Conservation (phyloP, 2,797 vertebrate species). For the Ptychadena robeensis region DNA sequence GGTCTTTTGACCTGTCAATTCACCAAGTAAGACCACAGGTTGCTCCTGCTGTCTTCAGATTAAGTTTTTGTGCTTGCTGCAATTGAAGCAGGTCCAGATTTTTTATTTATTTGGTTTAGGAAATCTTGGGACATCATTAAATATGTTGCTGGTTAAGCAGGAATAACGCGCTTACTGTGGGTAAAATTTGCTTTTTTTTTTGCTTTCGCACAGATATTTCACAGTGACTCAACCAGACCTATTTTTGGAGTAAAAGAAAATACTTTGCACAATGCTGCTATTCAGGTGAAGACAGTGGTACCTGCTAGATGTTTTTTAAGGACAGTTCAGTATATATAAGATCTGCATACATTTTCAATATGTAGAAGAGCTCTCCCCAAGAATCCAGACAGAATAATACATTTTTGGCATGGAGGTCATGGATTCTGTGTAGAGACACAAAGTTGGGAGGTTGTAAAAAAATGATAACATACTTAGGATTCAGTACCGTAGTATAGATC, state of each 20-base stretch:
- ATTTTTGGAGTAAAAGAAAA: slow-evolving; percentile 51
- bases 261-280: slow-evolving; percentile 33
- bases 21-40: background rate
- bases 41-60: slow-evolving; percentile 30
- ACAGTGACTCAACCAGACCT: slow-evolving; percentile 31
- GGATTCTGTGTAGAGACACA: too few species aligned
- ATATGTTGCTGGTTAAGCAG: slow-evolving; percentile 33
- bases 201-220: slow-evolving; percentile 53
- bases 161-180: slow-evolving; percentile 58
- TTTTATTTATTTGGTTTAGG: slow-evolving; percentile 52
- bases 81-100: slow-evolving; percentile 34
- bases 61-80: slow-evolving; percentile 20
- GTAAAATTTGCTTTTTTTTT: slow-evolving; percentile 36
- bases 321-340: background rate
- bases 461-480: too few species aligned
- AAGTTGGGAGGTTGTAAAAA: too few species aligned
- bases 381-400: background rate
- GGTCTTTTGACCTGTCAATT: slow-evolving; percentile 29
- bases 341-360: background rate
- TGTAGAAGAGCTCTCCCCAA: background rate
- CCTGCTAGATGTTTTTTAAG: slow-evolving; percentile 39
- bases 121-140: slow-evolving; percentile 41
- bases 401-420: background rate
- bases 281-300: slow-evolving; percentile 37
- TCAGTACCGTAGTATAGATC: too few species aligned